phyloP scores from a whole-genome alignment of 2,113 vertebrate genomes.

The Cyphotilapia sp. region DNA sequence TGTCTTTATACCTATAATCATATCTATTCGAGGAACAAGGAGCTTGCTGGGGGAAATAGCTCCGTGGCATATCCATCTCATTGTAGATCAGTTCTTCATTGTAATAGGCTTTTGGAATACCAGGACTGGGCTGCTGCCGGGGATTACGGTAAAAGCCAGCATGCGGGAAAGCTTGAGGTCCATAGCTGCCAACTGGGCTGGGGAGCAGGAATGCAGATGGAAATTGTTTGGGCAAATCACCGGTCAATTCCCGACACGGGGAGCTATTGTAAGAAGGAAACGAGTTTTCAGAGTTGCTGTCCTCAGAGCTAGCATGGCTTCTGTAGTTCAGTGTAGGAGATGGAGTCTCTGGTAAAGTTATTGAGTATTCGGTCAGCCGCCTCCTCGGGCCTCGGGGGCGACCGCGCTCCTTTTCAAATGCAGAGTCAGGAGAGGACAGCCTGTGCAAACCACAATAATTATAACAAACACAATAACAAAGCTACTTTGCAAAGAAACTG shows the following conservation, averaged over 20 bases:
- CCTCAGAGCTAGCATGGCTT: conserved; percentile 70
- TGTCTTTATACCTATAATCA: conserved; percentile 56
- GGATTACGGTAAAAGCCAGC: conserved; percentile 44
- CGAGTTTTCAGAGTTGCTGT: conserved; percentile 78
- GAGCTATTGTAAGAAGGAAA: conserved; percentile 73
- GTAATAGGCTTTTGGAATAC: conserved; percentile 43
- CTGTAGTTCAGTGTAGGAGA: conserved; percentile 22
- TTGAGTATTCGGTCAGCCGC: conserved; percentile 71
- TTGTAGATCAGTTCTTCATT: conserved; percentile 45
- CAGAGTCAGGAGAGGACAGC: conserved; percentile 61
- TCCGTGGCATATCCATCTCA: conserved; percentile 47
- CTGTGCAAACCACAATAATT: conserved; percentile 49
- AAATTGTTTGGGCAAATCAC: conserved; percentile 31
- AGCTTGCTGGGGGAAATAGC: conserved; percentile 56
- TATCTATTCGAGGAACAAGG: conserved; percentile 28
- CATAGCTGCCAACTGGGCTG: conserved; percentile 21
- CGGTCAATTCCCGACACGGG: conserved; percentile 42
- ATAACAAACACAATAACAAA: background rate
- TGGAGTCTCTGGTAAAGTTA: conserved; percentile 57
- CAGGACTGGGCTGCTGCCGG: conserved; percentile 35
- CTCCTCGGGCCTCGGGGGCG: conserved; percentile 69
- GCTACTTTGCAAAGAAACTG: background rate
- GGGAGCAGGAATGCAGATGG: conserved; percentile 12
- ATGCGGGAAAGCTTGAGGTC: conserved; percentile 19
- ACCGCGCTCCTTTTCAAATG: conserved; percentile 62